Conservation (phyloP, 2,797 vertebrate genomes). For the Sebastes kiyomatsui region DNA sequence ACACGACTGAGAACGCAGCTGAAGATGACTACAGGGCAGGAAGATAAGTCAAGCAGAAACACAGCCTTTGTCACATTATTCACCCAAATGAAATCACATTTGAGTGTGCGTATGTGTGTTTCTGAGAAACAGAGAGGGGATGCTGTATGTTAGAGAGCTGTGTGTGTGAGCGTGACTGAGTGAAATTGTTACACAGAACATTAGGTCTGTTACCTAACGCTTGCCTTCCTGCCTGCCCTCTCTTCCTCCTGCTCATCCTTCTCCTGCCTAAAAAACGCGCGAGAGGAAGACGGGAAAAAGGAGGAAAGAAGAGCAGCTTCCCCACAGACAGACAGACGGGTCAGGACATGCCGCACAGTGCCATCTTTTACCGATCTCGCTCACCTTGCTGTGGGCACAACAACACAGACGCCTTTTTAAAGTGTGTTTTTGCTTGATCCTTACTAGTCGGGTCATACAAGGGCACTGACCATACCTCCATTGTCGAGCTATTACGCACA, state of each 20-base stretch:
- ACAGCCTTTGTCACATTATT: slow-evolving; percentile 54
- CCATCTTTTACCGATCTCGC: slow-evolving; percentile 14
- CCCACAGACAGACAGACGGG: slow-evolving; percentile 14
- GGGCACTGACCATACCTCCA: neutral
- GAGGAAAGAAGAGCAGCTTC: slow-evolving; percentile 20
- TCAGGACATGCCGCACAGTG: slow-evolving; percentile 23
- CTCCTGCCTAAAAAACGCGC: slow-evolving; percentile 45
- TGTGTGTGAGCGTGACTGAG: slow-evolving; percentile 34
- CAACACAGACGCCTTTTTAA: neutral
- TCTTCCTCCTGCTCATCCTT: slow-evolving; percentile 59
- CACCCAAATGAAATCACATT: slow-evolving; percentile 52
- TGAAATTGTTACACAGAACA: slow-evolving; percentile 65
- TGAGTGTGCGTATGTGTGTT: slow-evolving; percentile 9
- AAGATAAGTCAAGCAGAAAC: slow-evolving; percentile 46
- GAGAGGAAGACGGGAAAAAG: slow-evolving; percentile 24
- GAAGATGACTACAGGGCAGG: slow-evolving; percentile 36
- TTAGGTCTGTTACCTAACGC: slow-evolving; percentile 66
- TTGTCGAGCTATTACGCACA: neutral
- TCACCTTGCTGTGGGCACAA: slow-evolving; percentile 15
- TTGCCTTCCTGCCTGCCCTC: slow-evolving; percentile 51
- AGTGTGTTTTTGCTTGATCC: neutral
- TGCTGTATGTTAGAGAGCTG: slow-evolving; percentile 29
- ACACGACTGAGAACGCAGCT: slow-evolving; percentile 1
- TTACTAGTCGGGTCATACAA: neutral
- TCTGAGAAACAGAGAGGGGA: slow-evolving; percentile 36